phyloP scores from a whole-genome alignment of 2,797 vertebrate species.

The Catamblyrhynchus diadema region DNA sequence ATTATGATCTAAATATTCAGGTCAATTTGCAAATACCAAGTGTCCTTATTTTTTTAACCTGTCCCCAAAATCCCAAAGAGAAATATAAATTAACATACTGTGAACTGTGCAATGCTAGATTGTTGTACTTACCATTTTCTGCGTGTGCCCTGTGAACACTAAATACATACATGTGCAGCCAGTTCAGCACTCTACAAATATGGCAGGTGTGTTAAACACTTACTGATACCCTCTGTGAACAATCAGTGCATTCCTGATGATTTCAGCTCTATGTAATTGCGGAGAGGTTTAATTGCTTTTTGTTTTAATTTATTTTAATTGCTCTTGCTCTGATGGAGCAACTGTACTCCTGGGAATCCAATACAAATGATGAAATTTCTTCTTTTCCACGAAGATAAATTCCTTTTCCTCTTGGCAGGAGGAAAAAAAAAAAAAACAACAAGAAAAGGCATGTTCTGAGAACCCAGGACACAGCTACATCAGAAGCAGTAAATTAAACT shows the following conservation, averaged over 20 bases:
- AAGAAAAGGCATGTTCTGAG: rapidly evolving
- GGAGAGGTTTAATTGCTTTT: background rate
- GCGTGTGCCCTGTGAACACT: rapidly evolving
- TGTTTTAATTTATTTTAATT: slow-evolving; percentile 21
- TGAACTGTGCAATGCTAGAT: background rate
- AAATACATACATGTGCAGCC: background rate
- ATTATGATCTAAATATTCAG: background rate
- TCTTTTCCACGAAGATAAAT: background rate
- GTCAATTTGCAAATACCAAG: background rate
- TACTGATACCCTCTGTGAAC: background rate
- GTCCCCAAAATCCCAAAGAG: background rate
- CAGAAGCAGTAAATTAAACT: background rate
- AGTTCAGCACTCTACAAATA: background rate
- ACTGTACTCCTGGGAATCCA: background rate
- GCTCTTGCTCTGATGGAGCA: background rate
- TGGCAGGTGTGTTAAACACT: background rate
- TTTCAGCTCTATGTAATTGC: background rate
- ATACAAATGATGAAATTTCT: background rate
- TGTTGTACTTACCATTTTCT: background rate
- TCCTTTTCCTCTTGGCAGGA: background rate
- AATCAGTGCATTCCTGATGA: background rate
- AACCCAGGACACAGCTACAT: background rate
- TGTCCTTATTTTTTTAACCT: rapidly evolving
- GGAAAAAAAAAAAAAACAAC: too few species aligned
- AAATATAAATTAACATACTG: background rate